Evolutionary conservation across 2,113 vertebrate species (phyloP), one percentile per base, ranked within the genome.

Genomic region (Candoia aspera): DNA sequence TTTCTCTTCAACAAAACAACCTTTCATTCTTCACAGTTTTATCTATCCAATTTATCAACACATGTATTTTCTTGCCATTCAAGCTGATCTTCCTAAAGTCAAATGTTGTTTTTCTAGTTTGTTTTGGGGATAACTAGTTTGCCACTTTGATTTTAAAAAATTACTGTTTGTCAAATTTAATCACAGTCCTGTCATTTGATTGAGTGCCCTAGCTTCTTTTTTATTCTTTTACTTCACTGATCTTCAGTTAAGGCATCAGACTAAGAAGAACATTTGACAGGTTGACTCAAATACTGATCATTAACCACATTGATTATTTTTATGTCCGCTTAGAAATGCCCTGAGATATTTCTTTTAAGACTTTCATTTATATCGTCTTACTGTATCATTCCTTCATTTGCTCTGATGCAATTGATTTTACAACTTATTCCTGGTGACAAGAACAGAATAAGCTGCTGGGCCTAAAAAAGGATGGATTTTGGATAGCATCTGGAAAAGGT

Each of bases 141-240:
- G 68, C 60, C 90, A 87, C 91, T 96, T 96, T 96, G 87, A 92
- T 95, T 96, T 94, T 57, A 93, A 95, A 68, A 92, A 94, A 95
- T 93, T 94, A 94, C 24, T 68, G 0, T 93, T 93, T 93, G 94
- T 94, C 90, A 95, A 60, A 94, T 91, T 90, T 95, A 95, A 95
- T 95, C 89, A 96, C 89, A 93, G 49, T 49, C 2, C 92, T 94
- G 90, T 94, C 86, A 94, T 68, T 86, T 79, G 53, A 89, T 60
- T 0, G 0, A 84, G 90, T 84, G 10, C 12, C 53, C 90, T 57
- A 95, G 62, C 21, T 92, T 37, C 33, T 60, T 94, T 54, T n/a
- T 64, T 11, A 21, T 53, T 92, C 0, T 37, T 84, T 86, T 94
- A 86, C 89, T 93, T 94, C 83, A 92, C 86, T 86, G 91, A n/a